Percentiles rank a stretch among this genome's conserved stretches.
Conservation (phyloP, 2,888 invertebrate genomes). For the Diabrotica balteata region DNA sequence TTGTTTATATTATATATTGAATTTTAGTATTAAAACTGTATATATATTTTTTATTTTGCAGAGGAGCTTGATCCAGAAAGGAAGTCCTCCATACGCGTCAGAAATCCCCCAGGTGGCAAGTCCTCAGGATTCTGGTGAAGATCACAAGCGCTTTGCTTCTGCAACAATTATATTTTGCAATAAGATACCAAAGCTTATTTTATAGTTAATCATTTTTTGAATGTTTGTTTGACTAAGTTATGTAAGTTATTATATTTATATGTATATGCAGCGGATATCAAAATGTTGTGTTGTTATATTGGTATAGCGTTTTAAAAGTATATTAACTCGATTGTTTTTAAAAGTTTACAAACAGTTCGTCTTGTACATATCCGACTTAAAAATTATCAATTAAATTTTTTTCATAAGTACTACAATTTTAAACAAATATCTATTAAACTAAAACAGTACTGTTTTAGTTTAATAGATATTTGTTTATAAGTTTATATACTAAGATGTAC, state of each 20-base stretch:
- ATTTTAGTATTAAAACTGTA: not conserved
- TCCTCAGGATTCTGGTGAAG: constrained; percentile 86
- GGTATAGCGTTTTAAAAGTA: constrained; percentile 2
- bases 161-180: constrained; percentile 10
- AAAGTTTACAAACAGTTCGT: too few species aligned
- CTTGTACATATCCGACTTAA: too few species aligned
- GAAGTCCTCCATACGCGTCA: constrained; percentile 83
- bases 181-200: constrained; percentile 25
- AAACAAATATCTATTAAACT: too few species aligned
- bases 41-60: constrained; percentile 59
- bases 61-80: constrained; percentile 80
- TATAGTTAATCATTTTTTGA: constrained; percentile 15
- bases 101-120: constrained; percentile 90
- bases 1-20: not conserved
- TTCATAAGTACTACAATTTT: too few species aligned
- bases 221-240: constrained; percentile 18
- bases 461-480: too few species aligned
- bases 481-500: too few species aligned
- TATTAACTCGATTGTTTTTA: not conserved
- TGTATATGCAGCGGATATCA: constrained; percentile 13
- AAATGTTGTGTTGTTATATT: constrained; percentile 19
- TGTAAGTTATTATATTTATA: constrained; percentile 12
- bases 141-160: constrained; percentile 12
- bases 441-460: too few species aligned
- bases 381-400: too few species aligned